Evolutionary conservation across 2,797 vertebrate genomes (phyloP).

Genomic region (Gobionotothen gibberifrons): DNA sequence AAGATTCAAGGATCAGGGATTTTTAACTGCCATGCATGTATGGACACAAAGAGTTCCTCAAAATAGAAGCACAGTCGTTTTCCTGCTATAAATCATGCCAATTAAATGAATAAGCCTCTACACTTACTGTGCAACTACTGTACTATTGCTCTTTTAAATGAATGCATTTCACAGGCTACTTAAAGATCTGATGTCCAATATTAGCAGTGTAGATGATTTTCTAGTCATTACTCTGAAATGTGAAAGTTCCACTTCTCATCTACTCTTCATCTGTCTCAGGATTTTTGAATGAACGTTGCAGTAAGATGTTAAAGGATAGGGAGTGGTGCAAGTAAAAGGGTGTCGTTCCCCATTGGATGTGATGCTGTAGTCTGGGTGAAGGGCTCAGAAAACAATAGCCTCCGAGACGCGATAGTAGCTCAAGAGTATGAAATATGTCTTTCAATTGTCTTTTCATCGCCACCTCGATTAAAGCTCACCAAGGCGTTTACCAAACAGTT

Average conservation of each 20-base stretch:
- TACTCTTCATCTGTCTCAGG: background rate
- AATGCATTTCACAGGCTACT: background rate
- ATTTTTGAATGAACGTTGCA: background rate
- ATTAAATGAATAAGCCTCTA: constrained; percentile 6
- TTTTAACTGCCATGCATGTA: constrained; percentile 5
- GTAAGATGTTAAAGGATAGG: background rate
- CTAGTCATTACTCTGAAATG: background rate
- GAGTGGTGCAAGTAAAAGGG: background rate
- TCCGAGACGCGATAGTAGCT: background rate
- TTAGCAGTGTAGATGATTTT: background rate
- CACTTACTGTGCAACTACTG: background rate
- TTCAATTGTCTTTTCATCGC: background rate
- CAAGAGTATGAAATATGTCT: constrained; percentile 9
- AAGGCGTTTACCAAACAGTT: background rate
- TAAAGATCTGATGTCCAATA: background rate
- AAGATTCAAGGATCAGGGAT: constrained; percentile 7
- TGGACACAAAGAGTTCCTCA: constrained; percentile 19
- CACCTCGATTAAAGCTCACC: too few relatives aligned
- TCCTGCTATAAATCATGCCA: background rate
- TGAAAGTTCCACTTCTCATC: background rate
- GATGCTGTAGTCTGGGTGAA: background rate
- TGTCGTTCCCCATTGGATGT: background rate
- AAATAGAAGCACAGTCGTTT: constrained; percentile 20
- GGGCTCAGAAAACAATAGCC: background rate
- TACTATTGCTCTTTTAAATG: constrained; percentile 2